Evolutionary conservation across 1,140 invertebrate species (phyloP).

Genomic region (Tetranychus cinnabarinus): DNA sequence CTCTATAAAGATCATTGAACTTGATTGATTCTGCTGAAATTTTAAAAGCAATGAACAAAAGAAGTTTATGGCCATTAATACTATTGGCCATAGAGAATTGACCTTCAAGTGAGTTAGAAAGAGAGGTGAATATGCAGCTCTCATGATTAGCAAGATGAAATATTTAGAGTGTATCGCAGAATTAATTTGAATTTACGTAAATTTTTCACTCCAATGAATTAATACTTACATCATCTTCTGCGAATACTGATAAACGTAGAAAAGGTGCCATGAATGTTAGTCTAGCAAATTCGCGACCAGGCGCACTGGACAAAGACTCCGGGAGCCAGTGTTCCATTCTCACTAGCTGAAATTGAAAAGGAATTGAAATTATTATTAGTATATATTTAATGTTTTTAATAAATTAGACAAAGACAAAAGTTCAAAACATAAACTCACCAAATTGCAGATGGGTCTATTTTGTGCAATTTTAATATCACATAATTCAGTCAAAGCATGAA

Average conservation of each 20-base stretch:
- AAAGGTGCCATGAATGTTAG: constrained; percentile 71
- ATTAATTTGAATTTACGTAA: too few relatives aligned
- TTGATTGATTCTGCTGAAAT: too few relatives aligned
- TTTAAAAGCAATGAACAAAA: too few relatives aligned
- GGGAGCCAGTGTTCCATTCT: constrained; percentile 46
- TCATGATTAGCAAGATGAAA: neutral
- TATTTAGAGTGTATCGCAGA: neutral
- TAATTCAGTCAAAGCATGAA: constrained; percentile 37
- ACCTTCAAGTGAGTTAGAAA: too few relatives aligned
- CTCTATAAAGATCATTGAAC: too few relatives aligned
- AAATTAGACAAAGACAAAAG: neutral
- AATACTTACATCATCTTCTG: constrained; percentile 48
- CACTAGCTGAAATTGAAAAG: constrained; percentile 16
- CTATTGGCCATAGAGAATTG: too few relatives aligned
- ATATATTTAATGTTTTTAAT: constrained; percentile 1
- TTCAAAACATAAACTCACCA: constrained; percentile 29
- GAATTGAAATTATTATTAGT: neutral
- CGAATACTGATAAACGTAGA: constrained; percentile 63
- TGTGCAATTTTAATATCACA: constrained; percentile 36
- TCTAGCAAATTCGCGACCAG: constrained; percentile 53
- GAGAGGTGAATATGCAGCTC: too few relatives aligned
- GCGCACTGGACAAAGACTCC: constrained; percentile 34
- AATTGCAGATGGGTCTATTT: constrained; percentile 44
- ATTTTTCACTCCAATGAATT: too few relatives aligned
- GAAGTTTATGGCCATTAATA: too few relatives aligned